Conservation (phyloP, 2,113 vertebrate species). For the Eretmochelys imbricata region DNA sequence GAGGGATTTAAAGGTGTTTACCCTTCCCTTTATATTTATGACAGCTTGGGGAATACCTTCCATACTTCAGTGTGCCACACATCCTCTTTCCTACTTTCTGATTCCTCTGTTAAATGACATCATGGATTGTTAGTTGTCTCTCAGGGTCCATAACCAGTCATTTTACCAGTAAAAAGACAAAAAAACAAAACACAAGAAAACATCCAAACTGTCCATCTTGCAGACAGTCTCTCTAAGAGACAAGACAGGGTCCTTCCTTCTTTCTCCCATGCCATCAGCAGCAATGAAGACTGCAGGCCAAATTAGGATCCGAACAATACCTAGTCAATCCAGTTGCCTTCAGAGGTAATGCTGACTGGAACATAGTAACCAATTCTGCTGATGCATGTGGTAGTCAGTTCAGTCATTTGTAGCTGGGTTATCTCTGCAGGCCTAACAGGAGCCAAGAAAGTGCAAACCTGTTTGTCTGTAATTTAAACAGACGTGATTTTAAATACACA, state of each 20-base stretch:
- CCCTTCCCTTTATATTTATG: too few relatives aligned
- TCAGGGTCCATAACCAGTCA: background rate
- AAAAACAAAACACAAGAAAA: background rate
- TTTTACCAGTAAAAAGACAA: background rate
- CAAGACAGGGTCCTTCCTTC: fast-evolving
- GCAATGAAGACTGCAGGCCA: background rate
- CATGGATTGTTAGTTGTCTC: background rate
- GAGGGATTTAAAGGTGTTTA: too few relatives aligned
- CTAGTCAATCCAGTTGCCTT: background rate
- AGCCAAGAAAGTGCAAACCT: background rate
- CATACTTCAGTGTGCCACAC: background rate
- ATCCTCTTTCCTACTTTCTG: background rate
- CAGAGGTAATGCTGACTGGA: background rate
- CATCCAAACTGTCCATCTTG: background rate
- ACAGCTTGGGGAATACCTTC: background rate
- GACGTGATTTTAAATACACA: background rate
- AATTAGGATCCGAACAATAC: background rate
- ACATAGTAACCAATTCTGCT: background rate
- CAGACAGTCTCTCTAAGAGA: background rate
- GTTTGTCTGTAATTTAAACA: background rate
- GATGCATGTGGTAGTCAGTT: fast-evolving
- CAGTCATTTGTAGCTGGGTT: background rate
- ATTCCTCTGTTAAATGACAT: background rate
- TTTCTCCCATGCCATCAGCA: fast-evolving
- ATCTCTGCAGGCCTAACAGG: background rate